These are phyloP conservation scores for Astyanax mexicanus DNA, from an alignment of 2,797 vertebrate species.

Conservation along the genomic window DNA sequence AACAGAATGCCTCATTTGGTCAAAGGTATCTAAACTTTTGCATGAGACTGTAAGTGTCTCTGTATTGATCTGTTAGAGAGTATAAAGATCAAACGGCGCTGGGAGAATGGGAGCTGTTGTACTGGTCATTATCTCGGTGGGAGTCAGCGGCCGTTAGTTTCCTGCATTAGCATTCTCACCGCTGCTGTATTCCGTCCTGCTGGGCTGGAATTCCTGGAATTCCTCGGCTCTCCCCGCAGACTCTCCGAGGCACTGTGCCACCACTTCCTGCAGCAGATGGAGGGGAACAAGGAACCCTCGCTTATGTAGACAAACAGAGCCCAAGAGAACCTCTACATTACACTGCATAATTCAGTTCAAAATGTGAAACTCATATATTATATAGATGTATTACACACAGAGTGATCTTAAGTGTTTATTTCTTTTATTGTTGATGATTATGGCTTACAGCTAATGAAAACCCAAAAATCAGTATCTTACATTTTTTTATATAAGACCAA, in stretches of 20 bases:
- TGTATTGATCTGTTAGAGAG: constrained; percentile 34
- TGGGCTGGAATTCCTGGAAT: constrained; percentile 57
- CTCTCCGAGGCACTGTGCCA: constrained; percentile 36
- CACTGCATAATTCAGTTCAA: no score
- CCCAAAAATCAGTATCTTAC: no score
- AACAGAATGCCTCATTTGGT: no score
- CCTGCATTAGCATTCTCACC: constrained; percentile 57
- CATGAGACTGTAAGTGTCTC: constrained; percentile 26
- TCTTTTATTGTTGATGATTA: no score
- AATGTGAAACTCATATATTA: no score
- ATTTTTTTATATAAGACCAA: no score
- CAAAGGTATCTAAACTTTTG: no score
- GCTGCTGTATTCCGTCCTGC: constrained; percentile 53
- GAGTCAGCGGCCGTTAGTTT: constrained; percentile 42
- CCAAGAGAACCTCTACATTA: no score
- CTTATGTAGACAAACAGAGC: no score
- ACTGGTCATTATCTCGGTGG: constrained; percentile 53
- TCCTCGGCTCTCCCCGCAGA: constrained; percentile 49
- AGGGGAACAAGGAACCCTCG: constrained; percentile 29
- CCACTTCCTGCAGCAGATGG: constrained; percentile 53
- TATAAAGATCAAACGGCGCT: constrained; percentile 39
- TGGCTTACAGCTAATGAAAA: no score
- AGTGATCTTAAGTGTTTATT: no score
- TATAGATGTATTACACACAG: no score
- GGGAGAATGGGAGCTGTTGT: constrained; percentile 40